Evolutionary conservation across 2,113 vertebrate genomes (phyloP).

Genomic region (Barnardius zonarius): DNA sequence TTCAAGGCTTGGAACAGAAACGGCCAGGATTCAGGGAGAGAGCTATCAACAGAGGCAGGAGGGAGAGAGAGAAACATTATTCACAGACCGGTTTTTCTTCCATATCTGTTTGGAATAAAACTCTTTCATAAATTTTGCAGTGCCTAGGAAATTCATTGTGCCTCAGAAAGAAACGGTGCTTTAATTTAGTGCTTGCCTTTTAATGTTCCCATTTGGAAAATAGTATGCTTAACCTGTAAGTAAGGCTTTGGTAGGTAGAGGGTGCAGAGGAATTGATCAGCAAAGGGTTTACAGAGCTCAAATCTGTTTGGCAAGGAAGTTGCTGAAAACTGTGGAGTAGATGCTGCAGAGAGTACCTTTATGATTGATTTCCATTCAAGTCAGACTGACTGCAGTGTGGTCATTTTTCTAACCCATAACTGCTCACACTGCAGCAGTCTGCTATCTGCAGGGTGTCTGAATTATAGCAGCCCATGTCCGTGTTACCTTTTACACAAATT

Average conservation of each 20-base stretch:
- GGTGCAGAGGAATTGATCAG: conserved; percentile 55
- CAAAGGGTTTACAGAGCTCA: conserved; percentile 63
- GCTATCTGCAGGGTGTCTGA: conserved; percentile 80
- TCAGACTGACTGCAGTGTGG: conserved; percentile 86
- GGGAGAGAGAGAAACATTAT: background rate
- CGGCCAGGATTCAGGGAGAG: background rate
- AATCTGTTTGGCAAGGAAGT: conserved; percentile 76
- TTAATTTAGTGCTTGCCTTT: conserved; percentile 48
- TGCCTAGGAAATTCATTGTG: conserved; percentile 17
- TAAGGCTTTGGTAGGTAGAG: conserved; percentile 29
- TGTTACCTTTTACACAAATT: conserved; percentile 87
- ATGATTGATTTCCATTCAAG: conserved; percentile 89
- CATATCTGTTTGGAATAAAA: conserved; percentile 23
- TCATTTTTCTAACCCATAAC: conserved; percentile 83
- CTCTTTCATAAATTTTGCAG: conserved; percentile 30
- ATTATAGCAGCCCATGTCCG: conserved; percentile 80
- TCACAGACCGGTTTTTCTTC: background rate
- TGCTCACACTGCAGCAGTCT: conserved; percentile 76
- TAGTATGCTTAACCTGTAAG: background rate
- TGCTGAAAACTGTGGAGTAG: conserved; percentile 78
- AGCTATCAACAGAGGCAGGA: background rate
- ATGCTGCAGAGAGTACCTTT: conserved; percentile 83
- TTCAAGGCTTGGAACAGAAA: background rate
- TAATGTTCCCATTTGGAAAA: conserved; percentile 28
- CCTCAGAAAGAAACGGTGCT: background rate